Conservation (phyloP, 1,140 invertebrate genomes). For the Euschistus heros region DNA sequence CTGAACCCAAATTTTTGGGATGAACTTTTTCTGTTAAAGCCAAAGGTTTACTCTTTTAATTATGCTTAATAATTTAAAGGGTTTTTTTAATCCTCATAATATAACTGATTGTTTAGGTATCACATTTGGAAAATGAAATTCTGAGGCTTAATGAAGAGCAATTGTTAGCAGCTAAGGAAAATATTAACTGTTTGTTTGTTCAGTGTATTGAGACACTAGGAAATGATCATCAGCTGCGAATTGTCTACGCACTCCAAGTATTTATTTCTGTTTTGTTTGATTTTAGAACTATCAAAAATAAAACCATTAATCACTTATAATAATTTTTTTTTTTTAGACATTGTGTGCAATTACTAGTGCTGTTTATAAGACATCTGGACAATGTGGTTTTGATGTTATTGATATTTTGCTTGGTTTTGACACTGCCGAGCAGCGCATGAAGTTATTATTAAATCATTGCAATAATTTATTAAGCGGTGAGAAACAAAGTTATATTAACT, state of each 20-base stretch:
- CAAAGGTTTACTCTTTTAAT: conserved; percentile 41
- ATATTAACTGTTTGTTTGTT: conserved; percentile 74
- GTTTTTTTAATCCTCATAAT: background rate
- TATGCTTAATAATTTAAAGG: background rate
- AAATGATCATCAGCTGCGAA: conserved; percentile 60
- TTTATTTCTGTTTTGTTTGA: background rate
- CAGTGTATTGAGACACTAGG: conserved; percentile 76
- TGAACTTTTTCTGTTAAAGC: conserved; percentile 89
- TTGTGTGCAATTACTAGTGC: conserved; percentile 75
- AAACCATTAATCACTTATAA: too few species aligned
- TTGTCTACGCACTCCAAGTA: conserved; percentile 69
- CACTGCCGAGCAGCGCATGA: conserved; percentile 70
- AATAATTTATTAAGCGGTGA: conserved; percentile 64
- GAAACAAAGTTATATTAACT: too few species aligned
- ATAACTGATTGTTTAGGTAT: conserved; percentile 40
- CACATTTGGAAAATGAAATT: conserved; percentile 74
- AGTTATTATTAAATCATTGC: conserved; percentile 64
- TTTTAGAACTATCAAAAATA: too few species aligned
- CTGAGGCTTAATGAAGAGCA: conserved; percentile 71
- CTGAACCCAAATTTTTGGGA: conserved; percentile 90
- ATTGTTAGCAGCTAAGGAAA: conserved; percentile 64
- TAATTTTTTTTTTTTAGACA: conserved; percentile 48
- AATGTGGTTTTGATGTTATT: conserved; percentile 73
- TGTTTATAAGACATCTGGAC: conserved; percentile 71
- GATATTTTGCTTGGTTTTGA: conserved; percentile 78